Conservation (phyloP, 2,113 vertebrate genomes). For the Apus apus region DNA sequence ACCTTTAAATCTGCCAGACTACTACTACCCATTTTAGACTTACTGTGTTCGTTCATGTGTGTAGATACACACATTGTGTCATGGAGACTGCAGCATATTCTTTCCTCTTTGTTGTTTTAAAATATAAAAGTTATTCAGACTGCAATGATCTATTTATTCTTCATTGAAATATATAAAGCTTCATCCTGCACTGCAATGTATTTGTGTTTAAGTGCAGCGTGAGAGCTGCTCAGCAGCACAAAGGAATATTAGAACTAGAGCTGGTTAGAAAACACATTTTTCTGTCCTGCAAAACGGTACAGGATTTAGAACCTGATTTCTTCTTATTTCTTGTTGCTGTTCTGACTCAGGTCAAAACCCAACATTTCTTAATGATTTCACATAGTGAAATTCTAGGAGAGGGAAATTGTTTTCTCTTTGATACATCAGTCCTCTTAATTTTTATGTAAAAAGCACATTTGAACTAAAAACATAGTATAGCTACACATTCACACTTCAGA, state of each 20-base stretch:
- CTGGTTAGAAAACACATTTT: constrained; percentile 7
- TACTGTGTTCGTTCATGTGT: constrained; percentile 37
- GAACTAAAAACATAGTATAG: neutral
- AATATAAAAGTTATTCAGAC: neutral
- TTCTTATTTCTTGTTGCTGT: neutral
- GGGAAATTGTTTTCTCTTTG: neutral
- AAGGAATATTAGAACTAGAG: neutral
- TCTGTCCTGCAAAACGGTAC: neutral
- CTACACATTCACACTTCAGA: neutral
- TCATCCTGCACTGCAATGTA: neutral
- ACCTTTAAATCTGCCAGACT: constrained; percentile 45
- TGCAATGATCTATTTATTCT: neutral
- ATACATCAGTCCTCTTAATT: neutral
- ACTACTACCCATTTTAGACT: neutral
- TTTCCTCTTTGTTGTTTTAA: neutral
- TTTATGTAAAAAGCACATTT: neutral
- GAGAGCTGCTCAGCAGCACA: neutral
- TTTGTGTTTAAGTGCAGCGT: neutral
- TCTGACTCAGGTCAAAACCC: neutral
- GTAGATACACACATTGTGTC: constrained; percentile 9
- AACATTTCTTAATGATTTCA: neutral
- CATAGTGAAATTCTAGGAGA: neutral
- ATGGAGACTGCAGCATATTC: neutral
- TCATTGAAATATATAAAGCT: neutral
- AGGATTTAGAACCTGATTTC: neutral